A percentile compares a stretch with the other conserved stretches of the same genome.
phyloP scores from a whole-genome alignment of 2,888 invertebrate species.

The Osmoderma eremita region DNA sequence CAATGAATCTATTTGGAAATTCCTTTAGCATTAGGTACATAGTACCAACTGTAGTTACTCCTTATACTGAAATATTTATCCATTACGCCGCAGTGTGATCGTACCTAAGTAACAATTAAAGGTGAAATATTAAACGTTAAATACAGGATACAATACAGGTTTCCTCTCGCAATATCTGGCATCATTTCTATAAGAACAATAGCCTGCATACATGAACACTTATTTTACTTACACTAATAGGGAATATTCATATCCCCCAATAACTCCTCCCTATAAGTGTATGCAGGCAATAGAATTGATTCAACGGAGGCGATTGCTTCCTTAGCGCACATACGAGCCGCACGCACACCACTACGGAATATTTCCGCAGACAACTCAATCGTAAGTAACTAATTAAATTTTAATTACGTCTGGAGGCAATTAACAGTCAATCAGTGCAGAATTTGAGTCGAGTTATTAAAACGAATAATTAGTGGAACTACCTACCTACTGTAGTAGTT shows the following conservation, averaged over 20 bases:
- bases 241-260: conserved; percentile 15
- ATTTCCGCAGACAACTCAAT: conserved; percentile 50
- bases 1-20: too few relatives aligned
- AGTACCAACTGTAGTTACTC: too few relatives aligned
- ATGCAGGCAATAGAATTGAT: conserved; percentile 8
- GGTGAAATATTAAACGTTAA: conserved; percentile 32
- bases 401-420: conserved; percentile 63
- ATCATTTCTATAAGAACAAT: conserved; percentile 26
- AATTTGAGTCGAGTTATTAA: conserved; percentile 60
- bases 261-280: not conserved
- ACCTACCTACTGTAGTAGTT: conserved; percentile 56
- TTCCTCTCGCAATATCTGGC: conserved; percentile 13
- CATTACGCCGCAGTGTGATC: conserved; percentile 1
- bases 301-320: conserved; percentile 23
- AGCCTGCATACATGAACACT: conserved; percentile 28
- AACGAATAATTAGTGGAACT: conserved; percentile 62
- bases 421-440: conserved; percentile 64
- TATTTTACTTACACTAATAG: conserved; percentile 23
- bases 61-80: conserved; percentile 8
- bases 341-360: conserved; percentile 22
- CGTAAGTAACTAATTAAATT: conserved; percentile 60
- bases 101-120: conserved; percentile 31
- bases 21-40: too few relatives aligned
- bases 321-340: conserved; percentile 13
- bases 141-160: conserved; percentile 25